Conservation (phyloP, 2,888 invertebrate species). For the Acronicta leporina region DNA sequence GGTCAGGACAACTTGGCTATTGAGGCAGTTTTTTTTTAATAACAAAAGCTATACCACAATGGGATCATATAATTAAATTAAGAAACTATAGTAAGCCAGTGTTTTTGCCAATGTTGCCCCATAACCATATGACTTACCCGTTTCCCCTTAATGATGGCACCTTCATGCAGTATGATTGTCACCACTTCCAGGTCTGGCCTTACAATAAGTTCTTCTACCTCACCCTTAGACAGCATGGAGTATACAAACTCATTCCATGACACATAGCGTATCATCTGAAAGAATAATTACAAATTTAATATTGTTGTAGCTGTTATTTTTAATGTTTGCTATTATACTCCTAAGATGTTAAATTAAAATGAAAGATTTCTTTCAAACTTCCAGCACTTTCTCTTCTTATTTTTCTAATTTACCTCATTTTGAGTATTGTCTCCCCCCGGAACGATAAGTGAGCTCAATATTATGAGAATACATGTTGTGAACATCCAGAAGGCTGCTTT, state of each 20-base stretch:
- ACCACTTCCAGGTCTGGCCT: slow-evolving; percentile 95
- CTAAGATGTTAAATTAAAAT: no score
- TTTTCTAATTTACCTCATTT: slow-evolving; percentile 89
- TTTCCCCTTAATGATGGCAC: slow-evolving; percentile 95
- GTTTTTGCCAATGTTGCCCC: background rate
- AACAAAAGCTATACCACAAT: no score
- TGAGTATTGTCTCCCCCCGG: slow-evolving; percentile 91
- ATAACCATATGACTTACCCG: slow-evolving; percentile 75
- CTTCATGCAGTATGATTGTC: slow-evolving; percentile 94
- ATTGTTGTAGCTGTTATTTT: background rate
- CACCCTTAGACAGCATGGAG: slow-evolving; percentile 97
- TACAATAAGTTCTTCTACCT: slow-evolving; percentile 96
- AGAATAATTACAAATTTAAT: slow-evolving; percentile 23
- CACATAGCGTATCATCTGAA: slow-evolving; percentile 92
- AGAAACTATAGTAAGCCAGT: no score
- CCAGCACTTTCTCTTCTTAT: no score
- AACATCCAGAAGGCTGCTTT: slow-evolving; percentile 95
- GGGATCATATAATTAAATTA: no score
- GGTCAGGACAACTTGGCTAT: no score
- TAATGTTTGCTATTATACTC: no score
- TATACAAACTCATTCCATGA: slow-evolving; percentile 99
- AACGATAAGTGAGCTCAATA: slow-evolving; percentile 92
- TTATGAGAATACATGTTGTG: slow-evolving; percentile 92
- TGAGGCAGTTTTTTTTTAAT: no score
- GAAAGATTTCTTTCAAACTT: no score